Conservation (phyloP, 1,140 invertebrate species). For the Saxidomus purpurata region DNA sequence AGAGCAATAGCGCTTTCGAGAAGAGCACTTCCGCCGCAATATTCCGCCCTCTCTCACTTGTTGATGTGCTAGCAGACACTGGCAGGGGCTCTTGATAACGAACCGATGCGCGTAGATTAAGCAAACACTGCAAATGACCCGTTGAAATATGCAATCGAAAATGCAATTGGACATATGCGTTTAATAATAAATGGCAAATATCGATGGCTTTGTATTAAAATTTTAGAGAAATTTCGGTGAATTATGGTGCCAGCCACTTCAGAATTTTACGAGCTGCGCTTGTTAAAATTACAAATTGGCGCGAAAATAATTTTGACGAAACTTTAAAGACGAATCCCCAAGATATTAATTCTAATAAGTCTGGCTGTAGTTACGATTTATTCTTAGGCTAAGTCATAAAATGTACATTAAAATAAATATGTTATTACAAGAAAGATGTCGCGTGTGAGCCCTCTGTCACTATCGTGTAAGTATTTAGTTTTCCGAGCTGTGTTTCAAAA, state of each 20-base stretch:
- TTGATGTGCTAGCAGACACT: conserved; percentile 22
- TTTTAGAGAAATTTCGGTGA: conserved; percentile 29
- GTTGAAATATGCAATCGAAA: conserved; percentile 61
- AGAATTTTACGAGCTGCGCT: conserved; percentile 9
- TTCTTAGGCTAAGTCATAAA: not conserved
- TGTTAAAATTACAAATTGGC: conserved; percentile 19
- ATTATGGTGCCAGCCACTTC: conserved; percentile 35
- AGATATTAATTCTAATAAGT: not conserved
- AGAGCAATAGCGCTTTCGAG: not conserved
- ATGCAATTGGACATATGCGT: conserved; percentile 66
- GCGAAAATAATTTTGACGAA: conserved; percentile 4
- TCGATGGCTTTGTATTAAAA: conserved; percentile 45
- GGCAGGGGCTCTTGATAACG: conserved; percentile 55
- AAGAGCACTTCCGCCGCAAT: conserved; percentile 29
- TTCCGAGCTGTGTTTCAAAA: no score
- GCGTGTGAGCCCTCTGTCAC: no score
- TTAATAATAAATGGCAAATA: conserved; percentile 62
- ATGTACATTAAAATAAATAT: not conserved
- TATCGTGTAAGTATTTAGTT: no score
- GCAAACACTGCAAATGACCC: conserved; percentile 53
- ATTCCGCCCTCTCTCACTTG: conserved; percentile 35
- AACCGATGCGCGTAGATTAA: conserved; percentile 22
- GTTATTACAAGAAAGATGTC: no score
- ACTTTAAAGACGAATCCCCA: not conserved
- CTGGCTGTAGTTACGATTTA: not conserved